A percentile compares a stretch with the other conserved stretches of the same genome.
These are phyloP conservation scores for Brachionus rotundiformis DNA, from an alignment of 1,140 invertebrate genomes.

Conservation along the genomic window DNA sequence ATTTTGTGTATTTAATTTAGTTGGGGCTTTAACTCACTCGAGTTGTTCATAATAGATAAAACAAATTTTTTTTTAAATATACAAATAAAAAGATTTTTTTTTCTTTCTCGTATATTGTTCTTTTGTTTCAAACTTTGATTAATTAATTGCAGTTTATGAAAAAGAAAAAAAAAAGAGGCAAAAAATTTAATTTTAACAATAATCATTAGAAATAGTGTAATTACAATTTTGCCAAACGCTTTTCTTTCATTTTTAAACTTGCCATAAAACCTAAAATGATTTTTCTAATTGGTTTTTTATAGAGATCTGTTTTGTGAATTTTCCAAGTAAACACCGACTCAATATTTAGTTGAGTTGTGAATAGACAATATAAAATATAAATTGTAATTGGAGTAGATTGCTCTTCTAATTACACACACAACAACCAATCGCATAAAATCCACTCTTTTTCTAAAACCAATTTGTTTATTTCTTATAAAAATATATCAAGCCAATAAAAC, in stretches of 20 bases:
- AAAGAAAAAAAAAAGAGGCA: neutral
- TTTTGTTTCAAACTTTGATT: constrained; percentile 34
- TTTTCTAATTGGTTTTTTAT: constrained; percentile 29
- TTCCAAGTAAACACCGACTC: neutral
- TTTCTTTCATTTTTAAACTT: neutral
- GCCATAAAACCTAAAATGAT: neutral
- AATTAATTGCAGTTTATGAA: constrained; percentile 46
- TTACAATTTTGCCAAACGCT: neutral
- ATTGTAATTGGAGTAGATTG: neutral
- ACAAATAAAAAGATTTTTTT: too few relatives aligned
- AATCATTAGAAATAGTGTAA: constrained; percentile 28
- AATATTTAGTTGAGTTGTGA: constrained; percentile 33
- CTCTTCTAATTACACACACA: neutral
- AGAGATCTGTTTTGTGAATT: neutral
- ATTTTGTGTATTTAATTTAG: neutral
- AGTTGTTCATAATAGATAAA: constrained; percentile 2
- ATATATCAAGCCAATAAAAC: constrained; percentile 1
- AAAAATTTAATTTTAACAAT: neutral
- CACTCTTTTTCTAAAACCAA: neutral
- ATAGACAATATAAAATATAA: constrained; percentile 12
- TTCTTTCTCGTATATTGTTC: too few relatives aligned
- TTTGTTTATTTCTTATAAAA: neutral
- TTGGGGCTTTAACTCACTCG: neutral
- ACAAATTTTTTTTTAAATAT: neutral
- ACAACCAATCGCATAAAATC: neutral